Conservation (phyloP, 2,113 vertebrate genomes). For the Puffinus mauretanicus region DNA sequence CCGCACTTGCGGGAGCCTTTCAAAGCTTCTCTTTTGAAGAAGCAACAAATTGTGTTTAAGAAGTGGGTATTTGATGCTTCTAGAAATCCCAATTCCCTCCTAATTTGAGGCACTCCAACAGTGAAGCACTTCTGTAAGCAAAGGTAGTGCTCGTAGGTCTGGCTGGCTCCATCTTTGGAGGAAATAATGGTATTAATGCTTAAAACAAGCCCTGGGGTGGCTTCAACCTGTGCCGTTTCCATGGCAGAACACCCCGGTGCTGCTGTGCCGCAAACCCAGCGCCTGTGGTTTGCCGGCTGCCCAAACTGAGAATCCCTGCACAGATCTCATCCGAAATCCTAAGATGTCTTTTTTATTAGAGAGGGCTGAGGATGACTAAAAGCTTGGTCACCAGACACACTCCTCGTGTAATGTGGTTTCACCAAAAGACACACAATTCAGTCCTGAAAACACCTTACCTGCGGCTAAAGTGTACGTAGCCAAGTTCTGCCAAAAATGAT, state of each 20-base stretch:
- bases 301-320: neutral
- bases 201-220: neutral
- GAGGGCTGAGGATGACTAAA: neutral
- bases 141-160: neutral
- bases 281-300: neutral
- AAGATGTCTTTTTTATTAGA: too few species aligned
- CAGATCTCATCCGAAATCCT: neutral
- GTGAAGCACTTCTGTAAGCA: neutral
- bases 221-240: neutral
- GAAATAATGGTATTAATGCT: neutral
- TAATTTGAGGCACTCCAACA: neutral
- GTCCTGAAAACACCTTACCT: neutral
- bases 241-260: neutral
- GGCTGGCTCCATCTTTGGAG: neutral
- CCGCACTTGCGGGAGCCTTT: neutral
- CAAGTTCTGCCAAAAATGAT: neutral
- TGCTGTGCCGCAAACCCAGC: neutral
- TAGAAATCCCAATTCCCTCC: neutral
- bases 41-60: neutral
- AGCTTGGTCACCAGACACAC: neutral
- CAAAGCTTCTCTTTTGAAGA: slow-evolving; percentile 42
- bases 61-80: neutral
- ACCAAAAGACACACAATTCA: neutral
- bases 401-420: neutral
- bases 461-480: neutral